phyloP scores from a whole-genome alignment of 1,140 invertebrate genomes.

The Apis dorsata region DNA sequence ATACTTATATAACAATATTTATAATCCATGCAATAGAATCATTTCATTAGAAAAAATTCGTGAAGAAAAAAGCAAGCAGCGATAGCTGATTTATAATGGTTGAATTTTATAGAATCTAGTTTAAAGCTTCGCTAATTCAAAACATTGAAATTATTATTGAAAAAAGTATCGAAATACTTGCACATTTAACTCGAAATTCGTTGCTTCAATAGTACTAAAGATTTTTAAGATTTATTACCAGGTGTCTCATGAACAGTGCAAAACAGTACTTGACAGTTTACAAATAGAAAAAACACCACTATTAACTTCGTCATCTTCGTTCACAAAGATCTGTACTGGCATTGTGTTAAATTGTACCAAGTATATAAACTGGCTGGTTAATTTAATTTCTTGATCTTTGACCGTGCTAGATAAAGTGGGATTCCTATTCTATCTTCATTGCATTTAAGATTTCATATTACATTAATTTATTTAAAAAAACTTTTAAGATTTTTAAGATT shows the following conservation, averaged over 20 bases:
- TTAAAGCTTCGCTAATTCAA: no score
- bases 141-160: not conserved
- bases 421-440: not conserved
- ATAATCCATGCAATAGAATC: not conserved
- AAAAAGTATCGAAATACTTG: not conserved
- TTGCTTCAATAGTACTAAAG: no score
- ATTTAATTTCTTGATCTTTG: not conserved
- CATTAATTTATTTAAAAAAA: not conserved
- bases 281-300: not conserved
- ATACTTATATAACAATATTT: not conserved
- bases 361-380: not conserved
- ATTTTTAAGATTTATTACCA: slow-evolving; percentile 11
- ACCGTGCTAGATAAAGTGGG: not conserved
- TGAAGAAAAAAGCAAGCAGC: no score
- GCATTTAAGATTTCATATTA: not conserved
- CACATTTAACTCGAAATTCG: not conserved
- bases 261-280: not conserved
- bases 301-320: slow-evolving; percentile 1
- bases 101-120: not conserved
- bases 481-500: not conserved
- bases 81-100: not conserved
- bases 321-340: not conserved
- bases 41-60: not conserved
- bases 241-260: not conserved
- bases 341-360: not conserved